phyloP scores from a whole-genome alignment of 1,140 invertebrate species.

The Odontomachus brunneus region DNA sequence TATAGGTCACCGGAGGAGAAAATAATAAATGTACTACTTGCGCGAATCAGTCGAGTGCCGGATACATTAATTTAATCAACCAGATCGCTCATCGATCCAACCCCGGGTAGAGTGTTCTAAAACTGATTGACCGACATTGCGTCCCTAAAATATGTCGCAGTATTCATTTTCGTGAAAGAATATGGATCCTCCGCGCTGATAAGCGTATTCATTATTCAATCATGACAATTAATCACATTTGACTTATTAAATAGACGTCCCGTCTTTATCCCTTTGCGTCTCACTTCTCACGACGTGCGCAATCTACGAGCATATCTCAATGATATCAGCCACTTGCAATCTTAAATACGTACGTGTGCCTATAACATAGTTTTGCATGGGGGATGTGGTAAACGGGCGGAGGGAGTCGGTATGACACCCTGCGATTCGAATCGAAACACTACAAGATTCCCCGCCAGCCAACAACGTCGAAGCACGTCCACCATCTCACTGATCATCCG shows the following conservation, averaged over 20 bases:
- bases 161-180: not conserved
- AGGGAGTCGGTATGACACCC: not conserved
- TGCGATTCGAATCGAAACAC: not conserved
- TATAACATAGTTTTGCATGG: too few species aligned
- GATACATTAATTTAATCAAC: slow-evolving; percentile 15
- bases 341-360: not conserved
- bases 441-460: slow-evolving; percentile 20
- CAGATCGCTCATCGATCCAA: not conserved
- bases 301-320: not conserved
- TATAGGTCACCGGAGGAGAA: not conserved
- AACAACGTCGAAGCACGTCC: slow-evolving; percentile 23
- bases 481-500: slow-evolving; percentile 24
- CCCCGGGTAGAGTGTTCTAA: slow-evolving; percentile 21
- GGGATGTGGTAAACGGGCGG: not conserved
- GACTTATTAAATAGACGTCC: too few species aligned
- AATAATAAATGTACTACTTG: not conserved
- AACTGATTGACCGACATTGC: not conserved
- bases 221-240: too few species aligned
- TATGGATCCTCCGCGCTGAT: not conserved
- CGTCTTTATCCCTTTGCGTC: too few species aligned
- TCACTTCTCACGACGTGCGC: too few species aligned
- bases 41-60: not conserved
- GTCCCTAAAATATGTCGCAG: not conserved
- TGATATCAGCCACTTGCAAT: not conserved
- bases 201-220: too few species aligned